Conservation (phyloP, 2,797 vertebrate genomes). For the Mormyrops boulengeri region DNA sequence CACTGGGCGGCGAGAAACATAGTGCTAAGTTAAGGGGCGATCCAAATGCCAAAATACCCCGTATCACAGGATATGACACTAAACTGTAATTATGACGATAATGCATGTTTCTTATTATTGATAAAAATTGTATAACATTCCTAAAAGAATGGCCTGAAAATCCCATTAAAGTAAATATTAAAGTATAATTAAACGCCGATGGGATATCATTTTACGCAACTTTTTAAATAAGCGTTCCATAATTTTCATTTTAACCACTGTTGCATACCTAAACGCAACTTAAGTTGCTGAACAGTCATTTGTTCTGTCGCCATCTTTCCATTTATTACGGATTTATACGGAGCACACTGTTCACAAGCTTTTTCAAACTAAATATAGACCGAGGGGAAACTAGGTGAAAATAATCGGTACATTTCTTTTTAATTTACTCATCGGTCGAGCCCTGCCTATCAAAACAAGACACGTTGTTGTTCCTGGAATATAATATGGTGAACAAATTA, state of each 20-base stretch:
- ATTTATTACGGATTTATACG: background rate
- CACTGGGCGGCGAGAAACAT: slow-evolving; percentile 49
- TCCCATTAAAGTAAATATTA: background rate
- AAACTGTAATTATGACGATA: background rate
- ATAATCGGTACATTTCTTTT: background rate
- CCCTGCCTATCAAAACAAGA: background rate
- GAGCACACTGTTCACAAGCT: background rate
- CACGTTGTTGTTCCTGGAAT: background rate
- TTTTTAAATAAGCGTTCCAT: background rate
- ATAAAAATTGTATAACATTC: background rate
- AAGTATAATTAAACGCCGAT: background rate
- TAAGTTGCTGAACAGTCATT: background rate
- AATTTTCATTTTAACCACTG: background rate
- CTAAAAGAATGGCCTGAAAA: background rate
- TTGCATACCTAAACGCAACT: background rate
- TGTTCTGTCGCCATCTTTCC: background rate
- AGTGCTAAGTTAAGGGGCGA: background rate
- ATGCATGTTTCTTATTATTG: background rate
- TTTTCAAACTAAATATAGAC: background rate
- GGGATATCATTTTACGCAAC: background rate
- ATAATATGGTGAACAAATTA: background rate
- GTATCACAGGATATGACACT: background rate
- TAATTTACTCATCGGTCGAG: background rate
- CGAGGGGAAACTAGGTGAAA: background rate
- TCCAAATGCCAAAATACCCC: background rate